Base-by-base conservation (phyloP, 64 coral and sea anemone species). In the Montipora foliosa region DNA sequence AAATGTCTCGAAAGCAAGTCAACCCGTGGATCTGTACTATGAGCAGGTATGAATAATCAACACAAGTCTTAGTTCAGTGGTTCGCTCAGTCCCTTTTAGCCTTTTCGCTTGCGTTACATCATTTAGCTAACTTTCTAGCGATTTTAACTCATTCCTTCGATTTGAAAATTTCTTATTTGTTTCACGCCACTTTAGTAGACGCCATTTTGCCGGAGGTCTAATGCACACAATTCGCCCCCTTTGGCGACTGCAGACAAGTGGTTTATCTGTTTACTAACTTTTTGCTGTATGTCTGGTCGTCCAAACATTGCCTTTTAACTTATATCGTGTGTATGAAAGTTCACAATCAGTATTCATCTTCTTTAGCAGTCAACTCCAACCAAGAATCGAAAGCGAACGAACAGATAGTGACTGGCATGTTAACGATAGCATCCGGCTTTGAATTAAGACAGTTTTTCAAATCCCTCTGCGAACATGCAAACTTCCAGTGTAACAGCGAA, bases 11-110 rank as follows among this genome's bases (percentile, higher is more conserved):
- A 72, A 71, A 46, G 20, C 61, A 25, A 24, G 17, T 71, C 3
- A 86, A 24, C 66, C 82, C 82, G 3, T 86, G 82, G 82, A 72
- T 71, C 7, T 86, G 82, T 6, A 71, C 82, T 17, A 15, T 86
- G 29, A 86, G 82, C 82, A 86, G 82, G 82, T 86, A 46, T 49
- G 62, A 71, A 24, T 71, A 70, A 8, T 86, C 60, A 49, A 48
- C 44, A 11, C n/a, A 19, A 45, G 10, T 49, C 47, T 4, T 13
- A n/a, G 16, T 49, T 50, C 16, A 13, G 60, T 67, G 14, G 9
- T 60, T 47, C 20, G 46, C 74, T 12, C 46, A 4, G 46, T 37
- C 15, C 47, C 45, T 86, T 71, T 86, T 22, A 24, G 24, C 8
- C n/a, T 72, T 71, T 8, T 11, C 53, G 15, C 16, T 17, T 13